Evolutionary conservation across 2,888 invertebrate species (phyloP).

Genomic region (Onthophagus sagittarius): DNA sequence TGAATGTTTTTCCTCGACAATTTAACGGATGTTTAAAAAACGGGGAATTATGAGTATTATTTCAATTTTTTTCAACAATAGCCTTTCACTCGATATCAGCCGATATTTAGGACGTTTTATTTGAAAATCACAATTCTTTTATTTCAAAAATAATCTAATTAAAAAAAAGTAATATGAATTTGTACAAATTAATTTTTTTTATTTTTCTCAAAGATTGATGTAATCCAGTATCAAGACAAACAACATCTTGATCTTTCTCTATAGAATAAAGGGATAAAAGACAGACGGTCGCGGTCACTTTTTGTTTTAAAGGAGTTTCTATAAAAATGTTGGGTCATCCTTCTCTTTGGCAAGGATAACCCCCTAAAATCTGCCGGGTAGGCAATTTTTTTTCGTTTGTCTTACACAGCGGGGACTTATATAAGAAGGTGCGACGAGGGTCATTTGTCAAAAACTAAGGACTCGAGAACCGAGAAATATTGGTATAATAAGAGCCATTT

Average conservation of each 20-base stretch:
- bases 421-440: conserved; percentile 20
- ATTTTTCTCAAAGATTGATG: neutral
- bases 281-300: neutral
- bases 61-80: too few relatives aligned
- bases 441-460: neutral
- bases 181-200: too few relatives aligned
- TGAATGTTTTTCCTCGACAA: neutral
- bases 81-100: too few relatives aligned
- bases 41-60: conserved; percentile 6
- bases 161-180: too few relatives aligned
- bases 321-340: neutral
- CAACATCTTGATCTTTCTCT: neutral
- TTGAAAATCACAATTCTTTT: too few relatives aligned
- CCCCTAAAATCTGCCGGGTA: neutral
- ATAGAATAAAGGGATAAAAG: neutral
- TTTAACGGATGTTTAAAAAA: neutral
- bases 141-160: too few relatives aligned
- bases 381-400: neutral
- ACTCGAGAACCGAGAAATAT: neutral
- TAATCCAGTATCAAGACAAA: neutral
- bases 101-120: too few relatives aligned
- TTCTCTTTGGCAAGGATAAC: neutral
- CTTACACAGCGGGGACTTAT: neutral
- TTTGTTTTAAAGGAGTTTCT: neutral
- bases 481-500: neutral